Percentiles rank a stretch among this genome's conserved stretches.
Evolutionary conservation across 2,113 vertebrate species (phyloP).

Genomic region (Caranx ignobilis): DNA sequence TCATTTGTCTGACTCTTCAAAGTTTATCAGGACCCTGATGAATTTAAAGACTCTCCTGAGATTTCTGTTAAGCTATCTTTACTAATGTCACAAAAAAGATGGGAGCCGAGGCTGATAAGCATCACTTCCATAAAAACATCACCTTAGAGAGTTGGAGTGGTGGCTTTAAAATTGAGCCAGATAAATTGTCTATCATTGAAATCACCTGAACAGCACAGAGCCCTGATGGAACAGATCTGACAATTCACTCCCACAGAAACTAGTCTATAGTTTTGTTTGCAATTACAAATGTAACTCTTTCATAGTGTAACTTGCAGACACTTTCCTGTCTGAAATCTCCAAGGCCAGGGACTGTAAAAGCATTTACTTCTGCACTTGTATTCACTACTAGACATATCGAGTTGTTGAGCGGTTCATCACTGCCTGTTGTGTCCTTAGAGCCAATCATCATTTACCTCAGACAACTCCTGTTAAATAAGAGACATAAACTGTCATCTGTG

Average conservation of each 20-base stretch:
- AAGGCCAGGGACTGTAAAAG: background rate
- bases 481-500: background rate
- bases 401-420: background rate
- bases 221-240: background rate
- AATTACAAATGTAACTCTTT: conserved; percentile 1
- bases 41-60: background rate
- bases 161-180: background rate
- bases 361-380: background rate
- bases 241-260: background rate
- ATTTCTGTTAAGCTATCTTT: background rate
- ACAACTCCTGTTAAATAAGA: conserved; percentile 3
- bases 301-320: background rate
- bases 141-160: background rate
- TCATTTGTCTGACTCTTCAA: background rate
- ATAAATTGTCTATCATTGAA: background rate
- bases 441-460: background rate
- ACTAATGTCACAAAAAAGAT: background rate
- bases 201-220: background rate
- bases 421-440: conserved; percentile 8
- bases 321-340: background rate
- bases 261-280: background rate
- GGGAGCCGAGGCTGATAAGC: background rate
- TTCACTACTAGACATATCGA: background rate
- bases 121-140: background rate
- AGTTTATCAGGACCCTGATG: background rate